Evolutionary conservation across 1,140 invertebrate species (phyloP).

Genomic region (Stegodyphus mimosarum): DNA sequence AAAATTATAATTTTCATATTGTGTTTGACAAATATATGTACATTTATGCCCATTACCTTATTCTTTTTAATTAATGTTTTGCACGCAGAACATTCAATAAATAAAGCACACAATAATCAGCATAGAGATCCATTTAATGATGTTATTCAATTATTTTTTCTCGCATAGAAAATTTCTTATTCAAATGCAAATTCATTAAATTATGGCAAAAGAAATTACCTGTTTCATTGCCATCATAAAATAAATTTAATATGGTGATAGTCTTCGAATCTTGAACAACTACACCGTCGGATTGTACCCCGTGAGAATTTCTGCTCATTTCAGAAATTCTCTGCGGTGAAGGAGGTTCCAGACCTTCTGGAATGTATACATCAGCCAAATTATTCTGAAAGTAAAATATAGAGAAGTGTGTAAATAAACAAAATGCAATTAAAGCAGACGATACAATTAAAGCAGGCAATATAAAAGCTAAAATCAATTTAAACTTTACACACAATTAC

Average conservation of each 20-base stretch:
- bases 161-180: background rate
- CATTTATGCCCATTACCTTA: too few relatives aligned
- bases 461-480: background rate
- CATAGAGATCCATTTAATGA: too few relatives aligned
- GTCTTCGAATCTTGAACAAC: slow-evolving; percentile 91
- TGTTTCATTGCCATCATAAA: slow-evolving; percentile 80
- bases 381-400: slow-evolving; percentile 73
- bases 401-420: background rate
- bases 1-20: too few relatives aligned
- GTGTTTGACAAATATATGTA: too few relatives aligned
- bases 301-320: slow-evolving; percentile 82
- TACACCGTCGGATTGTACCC: slow-evolving; percentile 88
- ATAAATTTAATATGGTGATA: slow-evolving; percentile 90
- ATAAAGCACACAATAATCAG: too few relatives aligned
- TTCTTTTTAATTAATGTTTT: too few relatives aligned
- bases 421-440: background rate
- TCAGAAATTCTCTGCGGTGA: slow-evolving; percentile 78
- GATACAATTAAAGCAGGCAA: background rate
- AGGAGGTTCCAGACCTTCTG: slow-evolving; percentile 91
- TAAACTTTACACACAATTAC: background rate
- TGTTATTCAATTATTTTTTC: too few relatives aligned
- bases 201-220: slow-evolving; percentile 25
- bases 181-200: background rate
- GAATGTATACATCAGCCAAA: slow-evolving; percentile 90
- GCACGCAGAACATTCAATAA: too few relatives aligned